Percentiles rank a stretch among this genome's conserved stretches.
Evolutionary conservation across 2,888 invertebrate species (phyloP).

Genomic region (Rhimphoctona megacephalus): DNA sequence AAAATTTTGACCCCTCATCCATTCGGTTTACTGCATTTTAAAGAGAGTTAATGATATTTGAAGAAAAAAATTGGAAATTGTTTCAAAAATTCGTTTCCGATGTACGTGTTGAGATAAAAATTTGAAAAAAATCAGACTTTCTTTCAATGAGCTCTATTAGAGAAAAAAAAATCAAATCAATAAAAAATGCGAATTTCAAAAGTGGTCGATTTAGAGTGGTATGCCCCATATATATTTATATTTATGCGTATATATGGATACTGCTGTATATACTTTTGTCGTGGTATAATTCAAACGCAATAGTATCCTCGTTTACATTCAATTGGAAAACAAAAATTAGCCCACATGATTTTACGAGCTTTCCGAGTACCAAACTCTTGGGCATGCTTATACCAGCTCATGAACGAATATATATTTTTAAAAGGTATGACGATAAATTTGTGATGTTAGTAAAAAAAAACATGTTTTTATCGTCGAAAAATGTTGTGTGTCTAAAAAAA

Average conservation of each 20-base stretch:
- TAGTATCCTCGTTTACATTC: slow-evolving; percentile 27
- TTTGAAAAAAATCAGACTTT: no score
- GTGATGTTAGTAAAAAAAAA: background rate
- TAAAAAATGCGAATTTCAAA: no score
- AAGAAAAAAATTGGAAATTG: no score
- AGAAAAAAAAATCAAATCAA: no score
- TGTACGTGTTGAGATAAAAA: no score
- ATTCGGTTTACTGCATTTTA: no score
- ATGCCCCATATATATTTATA: background rate
- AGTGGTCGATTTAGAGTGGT: no score
- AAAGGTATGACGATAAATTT: background rate
- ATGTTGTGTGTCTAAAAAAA: background rate
- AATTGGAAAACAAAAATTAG: slow-evolving; percentile 56
- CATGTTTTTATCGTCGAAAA: background rate
- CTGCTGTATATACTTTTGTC: slow-evolving; percentile 11
- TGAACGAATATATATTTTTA: background rate
- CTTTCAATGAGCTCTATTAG: no score
- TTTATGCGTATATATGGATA: background rate
- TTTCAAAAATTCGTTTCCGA: no score
- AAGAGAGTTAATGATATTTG: no score
- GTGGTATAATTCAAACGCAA: slow-evolving; percentile 3
- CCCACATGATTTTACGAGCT: slow-evolving; percentile 47
- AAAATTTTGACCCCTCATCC: no score
- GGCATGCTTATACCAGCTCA: background rate
- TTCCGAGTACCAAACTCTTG: slow-evolving; percentile 11